Base-by-base conservation (phyloP, 2,888 invertebrate genomes). In the Lycia hirtaria region DNA sequence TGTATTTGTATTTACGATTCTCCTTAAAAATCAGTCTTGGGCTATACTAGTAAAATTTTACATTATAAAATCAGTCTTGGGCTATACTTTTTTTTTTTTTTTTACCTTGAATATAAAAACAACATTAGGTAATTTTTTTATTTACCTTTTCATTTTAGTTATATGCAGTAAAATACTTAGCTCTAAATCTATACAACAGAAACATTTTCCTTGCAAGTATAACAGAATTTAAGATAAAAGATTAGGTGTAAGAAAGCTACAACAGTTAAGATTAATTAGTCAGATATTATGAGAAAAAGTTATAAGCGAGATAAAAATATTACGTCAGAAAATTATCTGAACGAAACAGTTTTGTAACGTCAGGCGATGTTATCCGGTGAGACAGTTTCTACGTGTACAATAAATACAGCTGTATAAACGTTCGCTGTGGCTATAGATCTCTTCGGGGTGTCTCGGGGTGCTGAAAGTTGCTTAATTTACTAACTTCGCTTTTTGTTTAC, bases 351-450 rank as follows among this genome's bases (percentile, higher is more conserved):
- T 41, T 30, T 30, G 5, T 12, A 44, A 44, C 30, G 10, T 19
- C 28, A 20, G 32, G 7, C 30, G 44, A 44, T 32, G 19, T 30
- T 19, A 30, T 43, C 30, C 12, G 12, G 10, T 12, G 26, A 17
- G 26, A 15, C 17, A n/a, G 26, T 26, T 15, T 53, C 49, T 44
- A 32, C 56, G 64, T 52, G 51, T 50, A 43, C 58, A 41, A 58
- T 65, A 63, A 67, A 67, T 55, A 64, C 76, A 73, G 69, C 67
- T 76, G 74, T 64, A 14, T 55, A 70, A 71, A 75, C 62, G 64
- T 38, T 58, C 61, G 58, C 28, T 32, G 50, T 53, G 45, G 55
- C 56, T 57, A 44, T 37, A 60, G 43, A 61, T 50, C 62, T 49
- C 53, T 33, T 60, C 62, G 47, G 41, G 44, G 58, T 22, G 30